These are phyloP conservation scores for Colossoma macropomum DNA, from an alignment of 2,113 vertebrate species.

Conservation along the genomic window DNA sequence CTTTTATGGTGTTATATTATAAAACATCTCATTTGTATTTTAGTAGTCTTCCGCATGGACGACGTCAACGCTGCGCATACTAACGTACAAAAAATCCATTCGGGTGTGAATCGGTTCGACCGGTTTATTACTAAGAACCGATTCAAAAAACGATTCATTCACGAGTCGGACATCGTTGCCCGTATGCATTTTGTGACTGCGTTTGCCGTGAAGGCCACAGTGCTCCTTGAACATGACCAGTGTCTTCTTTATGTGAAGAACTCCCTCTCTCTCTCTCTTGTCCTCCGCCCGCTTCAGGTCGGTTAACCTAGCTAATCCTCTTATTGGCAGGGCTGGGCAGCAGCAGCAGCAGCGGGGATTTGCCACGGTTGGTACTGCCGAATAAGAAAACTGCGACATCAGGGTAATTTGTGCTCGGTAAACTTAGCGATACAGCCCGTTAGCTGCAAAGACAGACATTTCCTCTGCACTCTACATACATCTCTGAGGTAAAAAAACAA, in stretches of 20 bases:
- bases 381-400: background rate
- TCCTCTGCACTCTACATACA: background rate
- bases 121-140: background rate
- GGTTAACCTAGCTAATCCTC: background rate
- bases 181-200: background rate
- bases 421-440: background rate
- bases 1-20: too few relatives aligned
- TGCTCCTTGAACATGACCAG: background rate
- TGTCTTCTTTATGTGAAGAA: background rate
- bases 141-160: background rate
- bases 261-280: background rate
- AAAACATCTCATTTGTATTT: too few relatives aligned
- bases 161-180: too few relatives aligned
- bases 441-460: background rate
- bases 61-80: background rate
- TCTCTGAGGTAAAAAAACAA: background rate
- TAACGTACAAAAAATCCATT: background rate
- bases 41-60: too few relatives aligned
- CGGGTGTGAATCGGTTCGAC: background rate
- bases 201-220: background rate
- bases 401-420: background rate
- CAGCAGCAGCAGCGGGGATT: background rate
- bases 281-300: background rate
- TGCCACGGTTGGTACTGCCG: background rate
- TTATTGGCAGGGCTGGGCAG: background rate